Evolutionary conservation across 2,888 invertebrate species (phyloP).

Genomic region (Aphodius sticticus): DNA sequence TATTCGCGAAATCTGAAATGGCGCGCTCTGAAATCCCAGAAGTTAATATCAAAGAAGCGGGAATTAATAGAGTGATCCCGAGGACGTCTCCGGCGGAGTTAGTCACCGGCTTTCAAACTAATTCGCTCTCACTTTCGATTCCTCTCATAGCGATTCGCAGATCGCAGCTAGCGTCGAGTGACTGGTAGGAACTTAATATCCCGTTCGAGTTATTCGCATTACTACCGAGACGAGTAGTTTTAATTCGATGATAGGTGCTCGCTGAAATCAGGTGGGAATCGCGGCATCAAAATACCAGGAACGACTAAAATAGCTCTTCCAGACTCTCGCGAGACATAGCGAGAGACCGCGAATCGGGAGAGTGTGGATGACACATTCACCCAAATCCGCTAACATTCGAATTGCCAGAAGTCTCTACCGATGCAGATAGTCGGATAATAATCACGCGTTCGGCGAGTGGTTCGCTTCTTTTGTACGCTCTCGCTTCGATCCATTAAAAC

Average conservation of each 20-base stretch:
- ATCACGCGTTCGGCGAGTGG: too few relatives aligned
- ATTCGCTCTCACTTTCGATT: background rate
- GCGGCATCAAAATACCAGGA: too few relatives aligned
- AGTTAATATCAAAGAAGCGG: background rate
- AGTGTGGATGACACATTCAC: too few relatives aligned
- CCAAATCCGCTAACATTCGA: too few relatives aligned
- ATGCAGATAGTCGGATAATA: too few relatives aligned
- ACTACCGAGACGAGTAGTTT: background rate
- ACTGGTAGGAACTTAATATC: background rate
- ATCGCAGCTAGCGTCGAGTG: background rate
- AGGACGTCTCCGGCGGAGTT: background rate
- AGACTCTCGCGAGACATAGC: too few relatives aligned
- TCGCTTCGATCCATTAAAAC: too few relatives aligned
- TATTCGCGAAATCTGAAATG: background rate
- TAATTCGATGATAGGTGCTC: background rate
- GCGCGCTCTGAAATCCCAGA: background rate
- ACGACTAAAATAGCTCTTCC: too few relatives aligned
- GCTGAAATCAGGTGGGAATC: too few relatives aligned
- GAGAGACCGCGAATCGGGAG: too few relatives aligned
- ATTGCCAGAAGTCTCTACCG: too few relatives aligned
- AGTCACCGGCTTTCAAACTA: background rate
- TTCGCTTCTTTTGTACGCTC: too few relatives aligned
- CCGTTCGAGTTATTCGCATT: background rate
- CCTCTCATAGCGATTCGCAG: background rate
- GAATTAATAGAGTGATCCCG: background rate